Evolutionary conservation across 2,888 invertebrate species (phyloP), one percentile per base, ranked within the genome.

Genomic region (Orchestes rusci): DNA sequence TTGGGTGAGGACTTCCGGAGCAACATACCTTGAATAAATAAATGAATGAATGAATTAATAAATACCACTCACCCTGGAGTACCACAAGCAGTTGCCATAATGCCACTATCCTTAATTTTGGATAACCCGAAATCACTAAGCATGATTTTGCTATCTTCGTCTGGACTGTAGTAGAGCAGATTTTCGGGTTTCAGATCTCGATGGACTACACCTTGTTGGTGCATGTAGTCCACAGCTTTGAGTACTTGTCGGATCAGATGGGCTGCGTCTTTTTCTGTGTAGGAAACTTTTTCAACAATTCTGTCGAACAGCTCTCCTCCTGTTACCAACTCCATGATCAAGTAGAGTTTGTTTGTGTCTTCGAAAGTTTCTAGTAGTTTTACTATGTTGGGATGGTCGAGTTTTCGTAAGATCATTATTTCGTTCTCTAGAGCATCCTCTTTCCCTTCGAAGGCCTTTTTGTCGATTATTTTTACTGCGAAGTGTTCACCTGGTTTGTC

Each of bases 71-170:
- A 96, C 41, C 96, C 97, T 0, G 97, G 97, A 30, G 97, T 99
- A 20, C 97, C 97, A 69, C 97, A 99, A 13, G 97, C 97, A 18
- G 97, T 99, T 29, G 96, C 96, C 97, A 99, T 97, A 48, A 95
- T 89, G 12, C 96, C 96, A 18, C 94, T 94, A 64, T 96, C 97
- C 68, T 96, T 97, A 79, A 94, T 96, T 76, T 97, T 97, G 29
- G 97, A 97, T 58, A 99, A 76, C 46, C 97, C 97, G 75, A 99
- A 99, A 72, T 99, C 97, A 70, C 96, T 96, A 54, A 99, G 97
- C 97, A 99, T 99, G 62, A 99, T 99, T 76, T 99, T 99, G 68
- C 96, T 96, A 63, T 96, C 95, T 68, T 94, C 94, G 62, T 93
- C 92, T 40, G 89, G 82, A 73, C 90, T 93, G 70, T 93, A 97